Base-by-base conservation (phyloP, 92 coral and sea anemone genomes). In the Palythoa caribaeorum region DNA sequence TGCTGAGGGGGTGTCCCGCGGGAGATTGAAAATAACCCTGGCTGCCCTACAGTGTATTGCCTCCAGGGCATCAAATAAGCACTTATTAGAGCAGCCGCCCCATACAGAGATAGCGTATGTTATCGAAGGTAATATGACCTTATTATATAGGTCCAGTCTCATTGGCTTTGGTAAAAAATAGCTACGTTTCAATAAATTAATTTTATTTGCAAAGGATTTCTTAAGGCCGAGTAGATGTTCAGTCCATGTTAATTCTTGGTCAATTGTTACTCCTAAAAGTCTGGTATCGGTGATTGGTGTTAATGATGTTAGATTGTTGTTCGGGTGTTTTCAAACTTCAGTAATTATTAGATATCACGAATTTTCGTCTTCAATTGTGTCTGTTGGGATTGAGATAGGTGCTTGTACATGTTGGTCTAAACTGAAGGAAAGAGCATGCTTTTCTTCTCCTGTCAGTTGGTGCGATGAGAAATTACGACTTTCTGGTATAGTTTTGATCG, bases 251-350 rank as follows among this genome's bases (percentile, higher is more conserved):
- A 80, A 47, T 36, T 80, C 38, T 0, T 80, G 68, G 72, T 80
- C 86, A 21, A 80, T 38, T 57, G 86, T 80, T 50, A 80, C 72
- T 14, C 86, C 86, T 9, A 80, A 63, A 19, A 80, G 54, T 37
- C 71, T 57, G 16, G 84, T 47, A 28, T 51, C 40, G 20, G 62
- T 47, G 2, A 79, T n/a, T n/a, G n/a, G 47, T 40, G 2, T 40
- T 40, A 5, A 40, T 40, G 47, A 40, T 40, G 5, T 40, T 40
- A 40, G 47, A 40, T 40, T 40, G 47, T 5, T 40, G 47, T 40
- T 40, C 3, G 47, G 47, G 47, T 40, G 47, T 5, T 40, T 40
- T 40, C 47, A 40, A 40, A 40, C 47, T 5, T 2, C 47, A 40
- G 47, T 40, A 40, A 5, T 40, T 40, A 40, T 5, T 28, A 40